phyloP scores from a whole-genome alignment of 2,113 vertebrate genomes.

The Climacteris rufus region DNA sequence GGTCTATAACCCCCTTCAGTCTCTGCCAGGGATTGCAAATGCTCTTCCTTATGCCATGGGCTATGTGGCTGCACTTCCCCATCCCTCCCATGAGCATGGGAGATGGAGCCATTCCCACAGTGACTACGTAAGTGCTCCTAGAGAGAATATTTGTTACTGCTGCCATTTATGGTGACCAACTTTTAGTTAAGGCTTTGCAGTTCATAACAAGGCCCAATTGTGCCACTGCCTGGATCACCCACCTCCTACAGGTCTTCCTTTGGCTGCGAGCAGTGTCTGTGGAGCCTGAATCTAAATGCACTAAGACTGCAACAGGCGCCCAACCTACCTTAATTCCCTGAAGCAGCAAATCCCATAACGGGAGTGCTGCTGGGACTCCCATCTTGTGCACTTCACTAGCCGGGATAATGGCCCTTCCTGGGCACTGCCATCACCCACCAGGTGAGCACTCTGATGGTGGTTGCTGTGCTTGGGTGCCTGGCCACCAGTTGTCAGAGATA shows the following conservation, averaged over 20 bases:
- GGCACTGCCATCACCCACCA: neutral
- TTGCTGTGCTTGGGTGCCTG: neutral
- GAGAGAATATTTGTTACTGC: neutral
- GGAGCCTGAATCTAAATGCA: neutral
- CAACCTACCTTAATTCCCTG: neutral
- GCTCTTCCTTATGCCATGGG: neutral
- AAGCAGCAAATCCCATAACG: fast-evolving
- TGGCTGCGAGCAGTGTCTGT: neutral
- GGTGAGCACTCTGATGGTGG: neutral
- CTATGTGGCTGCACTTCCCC: neutral
- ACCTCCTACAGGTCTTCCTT: neutral
- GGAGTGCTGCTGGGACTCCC: neutral
- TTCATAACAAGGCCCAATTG: neutral
- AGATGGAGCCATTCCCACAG: neutral
- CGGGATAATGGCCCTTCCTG: neutral
- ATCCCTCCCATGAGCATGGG: neutral
- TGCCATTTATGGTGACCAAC: neutral
- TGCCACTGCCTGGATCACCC: neutral
- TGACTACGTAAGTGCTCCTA: neutral
- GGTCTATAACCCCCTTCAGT: neutral
- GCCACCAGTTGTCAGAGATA: neutral
- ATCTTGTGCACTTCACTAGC: neutral
- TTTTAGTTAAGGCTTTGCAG: neutral
- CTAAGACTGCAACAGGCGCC: neutral
- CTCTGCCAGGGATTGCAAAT: neutral